These are phyloP conservation scores for Neelides sp. DNA, from an alignment of 1,140 invertebrate genomes.

Conservation along the genomic window DNA sequence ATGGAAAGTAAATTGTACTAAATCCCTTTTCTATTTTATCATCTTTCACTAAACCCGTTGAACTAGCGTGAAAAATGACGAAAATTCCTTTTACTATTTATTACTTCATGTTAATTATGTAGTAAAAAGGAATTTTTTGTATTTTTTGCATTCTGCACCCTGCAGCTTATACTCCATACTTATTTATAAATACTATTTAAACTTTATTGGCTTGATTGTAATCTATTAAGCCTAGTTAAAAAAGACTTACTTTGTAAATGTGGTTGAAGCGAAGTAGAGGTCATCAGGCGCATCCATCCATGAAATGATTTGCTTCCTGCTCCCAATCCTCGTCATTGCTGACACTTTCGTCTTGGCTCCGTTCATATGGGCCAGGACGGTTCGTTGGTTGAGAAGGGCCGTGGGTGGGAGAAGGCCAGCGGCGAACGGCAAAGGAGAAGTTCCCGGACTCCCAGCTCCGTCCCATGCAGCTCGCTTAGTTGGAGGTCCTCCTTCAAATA, in stretches of 20 bases:
- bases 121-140: too few relatives aligned
- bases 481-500: constrained; percentile 34
- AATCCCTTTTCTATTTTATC: too few relatives aligned
- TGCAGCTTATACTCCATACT: too few relatives aligned
- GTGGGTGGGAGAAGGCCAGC: constrained; percentile 28
- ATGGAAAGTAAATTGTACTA: too few relatives aligned
- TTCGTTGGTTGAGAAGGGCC: constrained; percentile 30
- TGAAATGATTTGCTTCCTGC: constrained; percentile 78
- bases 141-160: too few relatives aligned
- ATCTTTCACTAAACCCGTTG: too few relatives aligned
- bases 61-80: too few relatives aligned
- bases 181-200: not conserved
- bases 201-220: not conserved
- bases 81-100: too few relatives aligned
- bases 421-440: constrained; percentile 31
- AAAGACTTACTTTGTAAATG: constrained; percentile 66
- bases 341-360: constrained; percentile 41
- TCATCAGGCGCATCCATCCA: constrained; percentile 97
- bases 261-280: constrained; percentile 84
- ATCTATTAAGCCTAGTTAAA: too few relatives aligned
- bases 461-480: constrained; percentile 49
- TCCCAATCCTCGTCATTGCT: constrained; percentile 48
- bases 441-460: constrained; percentile 37
- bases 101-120: too few relatives aligned
- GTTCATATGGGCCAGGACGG: constrained; percentile 39